Percentiles rank a stretch among this genome's conserved stretches.
Conservation (phyloP, 1,140 invertebrate genomes). For the Epicauta chinensis region DNA sequence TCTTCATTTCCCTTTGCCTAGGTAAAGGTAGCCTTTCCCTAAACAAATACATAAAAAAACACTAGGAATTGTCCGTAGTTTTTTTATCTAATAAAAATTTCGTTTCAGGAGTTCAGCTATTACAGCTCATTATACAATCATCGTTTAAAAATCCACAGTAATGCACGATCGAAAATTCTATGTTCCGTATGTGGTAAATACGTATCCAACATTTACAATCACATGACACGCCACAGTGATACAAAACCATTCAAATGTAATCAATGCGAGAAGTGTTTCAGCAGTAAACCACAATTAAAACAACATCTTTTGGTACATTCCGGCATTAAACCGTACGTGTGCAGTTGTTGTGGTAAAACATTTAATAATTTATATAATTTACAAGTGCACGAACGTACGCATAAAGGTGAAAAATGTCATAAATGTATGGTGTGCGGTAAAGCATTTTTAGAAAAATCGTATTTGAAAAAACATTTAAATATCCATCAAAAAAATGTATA, state of each 20-base stretch:
- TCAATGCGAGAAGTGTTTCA: conserved; percentile 65
- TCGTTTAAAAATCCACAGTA: conserved; percentile 20
- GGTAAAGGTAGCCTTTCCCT: too few species aligned
- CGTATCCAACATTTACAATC: conserved; percentile 39
- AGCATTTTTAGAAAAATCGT: conserved; percentile 29
- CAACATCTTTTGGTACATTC: conserved; percentile 58
- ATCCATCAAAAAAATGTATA: conserved; percentile 17
- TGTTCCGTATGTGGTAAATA: conserved; percentile 25
- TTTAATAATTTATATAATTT: conserved; percentile 30
- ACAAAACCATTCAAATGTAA: conserved; percentile 68
- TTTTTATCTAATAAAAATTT: too few species aligned
- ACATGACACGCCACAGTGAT: conserved; percentile 67
- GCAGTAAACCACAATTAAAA: conserved; percentile 55
- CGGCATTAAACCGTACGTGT: conserved; percentile 58
- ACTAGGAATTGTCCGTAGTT: too few species aligned
- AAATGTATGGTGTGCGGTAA: conserved; percentile 25
- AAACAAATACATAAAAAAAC: too few species aligned
- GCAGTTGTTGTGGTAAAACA: conserved; percentile 55
- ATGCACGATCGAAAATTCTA: conserved; percentile 19
- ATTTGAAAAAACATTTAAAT: conserved; percentile 29
- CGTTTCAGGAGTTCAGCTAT: conserved; percentile 8
- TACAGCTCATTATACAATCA: conserved; percentile 24
- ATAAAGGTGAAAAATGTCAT: conserved; percentile 27
- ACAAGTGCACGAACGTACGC: conserved; percentile 30
- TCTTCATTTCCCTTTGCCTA: too few species aligned